Evolutionary conservation across 2,113 vertebrate species (phyloP), one percentile per base, ranked within the genome.

Genomic region (Baryphthengus martii): DNA sequence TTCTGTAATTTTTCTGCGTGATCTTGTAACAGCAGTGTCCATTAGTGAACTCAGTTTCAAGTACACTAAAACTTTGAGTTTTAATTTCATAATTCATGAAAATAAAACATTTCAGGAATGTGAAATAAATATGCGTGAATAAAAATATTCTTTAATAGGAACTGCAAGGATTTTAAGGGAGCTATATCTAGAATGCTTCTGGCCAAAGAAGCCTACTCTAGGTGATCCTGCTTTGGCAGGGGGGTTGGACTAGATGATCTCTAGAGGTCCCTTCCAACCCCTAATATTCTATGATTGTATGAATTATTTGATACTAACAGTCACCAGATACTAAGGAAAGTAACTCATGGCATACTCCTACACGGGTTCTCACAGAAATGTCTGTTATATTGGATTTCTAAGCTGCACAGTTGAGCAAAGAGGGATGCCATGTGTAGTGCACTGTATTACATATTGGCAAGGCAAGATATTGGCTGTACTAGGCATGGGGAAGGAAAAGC

Each of bases 321-420:
- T 31, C 52, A 83, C 45, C 66, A 83, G 80, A 87, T 93, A 35
- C 52, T 94, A 65, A 63, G 62, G 55, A 59, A 80, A 75, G 17
- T 37, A 89, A 95, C 56, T 92, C 7, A 10, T 70, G 20, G 67
- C 95, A 91, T 89, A 65, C 50, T 90, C 94, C 82, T 85, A 73
- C 13, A 15, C 11, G 42, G 70, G 13, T 89, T 93, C 87, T 95
- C 59, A 87, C 16, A 70, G 68, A 84, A 88, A 94, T 58, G 17
- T 84, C 80, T 74, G n/a, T 40, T 88, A 67, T 35, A 52, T 35
- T 79, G 11, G 73, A 70, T 86, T 91, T 93, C 87, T 87, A 9
- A 72, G 45, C 39, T 82, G 45, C 62, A 70, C 63, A 52, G 25
- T 18, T 84, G 79, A 91, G n/a, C 52, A 66, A 89, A 89, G 63